Conservation (phyloP, 2,888 invertebrate genomes). For the Machimus rusticus region DNA sequence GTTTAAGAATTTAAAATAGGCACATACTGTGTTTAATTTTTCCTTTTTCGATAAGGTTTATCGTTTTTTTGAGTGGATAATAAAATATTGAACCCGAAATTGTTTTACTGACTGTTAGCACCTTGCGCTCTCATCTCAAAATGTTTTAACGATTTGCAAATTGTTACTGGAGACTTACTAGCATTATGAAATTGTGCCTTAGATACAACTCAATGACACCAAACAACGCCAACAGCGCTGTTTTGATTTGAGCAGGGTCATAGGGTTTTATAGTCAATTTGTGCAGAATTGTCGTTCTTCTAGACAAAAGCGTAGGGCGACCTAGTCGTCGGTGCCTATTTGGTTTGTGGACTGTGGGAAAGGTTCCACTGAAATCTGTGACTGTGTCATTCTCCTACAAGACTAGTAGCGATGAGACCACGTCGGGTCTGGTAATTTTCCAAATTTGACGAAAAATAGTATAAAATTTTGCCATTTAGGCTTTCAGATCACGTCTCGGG, state of each 20-base stretch:
- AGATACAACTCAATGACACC: background rate
- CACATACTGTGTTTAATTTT: too few relatives aligned
- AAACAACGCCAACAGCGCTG: background rate
- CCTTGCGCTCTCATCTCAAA: background rate
- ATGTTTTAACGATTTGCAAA: background rate
- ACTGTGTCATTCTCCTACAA: background rate
- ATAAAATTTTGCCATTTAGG: constrained; percentile 4
- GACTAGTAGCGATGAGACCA: background rate
- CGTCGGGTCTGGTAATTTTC: constrained; percentile 10
- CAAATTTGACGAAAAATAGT: constrained; percentile 17
- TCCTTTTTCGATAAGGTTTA: too few relatives aligned
- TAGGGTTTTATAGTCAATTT: background rate
- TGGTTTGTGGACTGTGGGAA: background rate
- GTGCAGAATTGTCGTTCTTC: background rate
- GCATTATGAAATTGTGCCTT: background rate
- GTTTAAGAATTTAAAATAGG: too few relatives aligned
- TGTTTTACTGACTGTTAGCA: background rate
- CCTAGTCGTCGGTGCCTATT: background rate
- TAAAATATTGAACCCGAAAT: background rate
- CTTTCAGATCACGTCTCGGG: constrained; percentile 12
- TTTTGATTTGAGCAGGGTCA: background rate
- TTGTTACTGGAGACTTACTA: background rate
- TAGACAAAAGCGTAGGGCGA: background rate
- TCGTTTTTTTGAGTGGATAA: background rate
- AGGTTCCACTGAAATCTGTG: background rate